phyloP scores from a whole-genome alignment of 2,888 invertebrate genomes.

The Polydrusus pterygomalis region DNA sequence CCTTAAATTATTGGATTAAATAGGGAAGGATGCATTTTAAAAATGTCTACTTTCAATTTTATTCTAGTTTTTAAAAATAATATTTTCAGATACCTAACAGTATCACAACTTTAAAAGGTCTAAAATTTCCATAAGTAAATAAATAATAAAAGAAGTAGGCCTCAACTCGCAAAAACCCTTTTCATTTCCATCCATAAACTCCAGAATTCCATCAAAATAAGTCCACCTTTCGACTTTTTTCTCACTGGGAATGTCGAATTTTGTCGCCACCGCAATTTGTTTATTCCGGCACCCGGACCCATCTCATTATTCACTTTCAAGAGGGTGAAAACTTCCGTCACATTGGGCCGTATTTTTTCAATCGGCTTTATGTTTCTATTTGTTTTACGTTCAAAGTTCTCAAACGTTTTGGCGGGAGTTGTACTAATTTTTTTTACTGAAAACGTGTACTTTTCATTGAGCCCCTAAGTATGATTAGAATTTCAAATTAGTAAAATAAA shows the following conservation, averaged over 20 bases:
- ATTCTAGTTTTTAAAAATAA: too few relatives aligned
- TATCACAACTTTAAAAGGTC: not conserved
- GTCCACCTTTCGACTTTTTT: slow-evolving; percentile 38
- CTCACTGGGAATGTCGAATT: slow-evolving; percentile 28
- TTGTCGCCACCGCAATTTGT: slow-evolving; percentile 46
- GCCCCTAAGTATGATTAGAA: too few relatives aligned
- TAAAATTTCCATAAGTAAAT: slow-evolving; percentile 16
- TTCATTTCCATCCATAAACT: slow-evolving; percentile 28
- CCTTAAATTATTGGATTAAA: too few relatives aligned
- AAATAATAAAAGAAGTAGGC: slow-evolving; percentile 17
- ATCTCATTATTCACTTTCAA: slow-evolving; percentile 40
- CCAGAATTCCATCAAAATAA: slow-evolving; percentile 36
- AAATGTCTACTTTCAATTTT: too few relatives aligned
- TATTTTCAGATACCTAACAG: too few relatives aligned
- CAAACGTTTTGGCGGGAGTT: not conserved
- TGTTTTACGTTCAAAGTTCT: not conserved
- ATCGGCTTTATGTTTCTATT: slow-evolving; percentile 24
- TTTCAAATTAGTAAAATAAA: too few relatives aligned
- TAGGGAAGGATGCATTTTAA: too few relatives aligned
- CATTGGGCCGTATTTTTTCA: slow-evolving; percentile 34
- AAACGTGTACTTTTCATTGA: not conserved
- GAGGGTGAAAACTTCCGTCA: slow-evolving; percentile 37
- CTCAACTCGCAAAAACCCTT: slow-evolving; percentile 17
- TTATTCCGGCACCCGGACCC: slow-evolving; percentile 40
- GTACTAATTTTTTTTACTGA: not conserved